Conservation (phyloP, 1,140 invertebrate genomes). For the Zophobas morio region DNA sequence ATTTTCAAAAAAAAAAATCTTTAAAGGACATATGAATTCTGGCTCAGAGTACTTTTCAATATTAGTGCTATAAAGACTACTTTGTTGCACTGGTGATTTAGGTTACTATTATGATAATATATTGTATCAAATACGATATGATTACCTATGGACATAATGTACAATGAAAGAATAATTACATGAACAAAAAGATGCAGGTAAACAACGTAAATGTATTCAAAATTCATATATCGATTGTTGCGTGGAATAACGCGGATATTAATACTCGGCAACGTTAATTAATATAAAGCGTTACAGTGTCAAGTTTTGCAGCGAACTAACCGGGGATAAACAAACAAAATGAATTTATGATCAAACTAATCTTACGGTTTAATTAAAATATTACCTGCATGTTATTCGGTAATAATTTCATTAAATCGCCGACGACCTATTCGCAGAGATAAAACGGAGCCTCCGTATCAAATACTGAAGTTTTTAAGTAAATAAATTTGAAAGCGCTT, state of each 20-base stretch:
- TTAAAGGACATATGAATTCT: too few relatives aligned
- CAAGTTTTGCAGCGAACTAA: constrained; percentile 38
- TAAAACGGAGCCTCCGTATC: constrained; percentile 19
- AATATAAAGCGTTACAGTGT: constrained; percentile 42
- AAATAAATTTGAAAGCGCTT: constrained; percentile 45
- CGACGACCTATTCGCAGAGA: constrained; percentile 7
- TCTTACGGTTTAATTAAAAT: constrained; percentile 45
- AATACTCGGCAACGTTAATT: constrained; percentile 29
- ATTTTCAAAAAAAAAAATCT: too few relatives aligned
- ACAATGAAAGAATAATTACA: background rate
- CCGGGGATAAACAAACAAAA: constrained; percentile 32
- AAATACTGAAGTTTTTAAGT: constrained; percentile 36
- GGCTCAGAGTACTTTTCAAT: too few relatives aligned
- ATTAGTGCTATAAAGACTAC: too few relatives aligned
- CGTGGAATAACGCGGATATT: constrained; percentile 34
- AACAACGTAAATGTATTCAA: background rate
- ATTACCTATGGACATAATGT: background rate
- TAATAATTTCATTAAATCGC: constrained; percentile 25
- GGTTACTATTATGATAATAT: too few relatives aligned
- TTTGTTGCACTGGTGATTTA: too few relatives aligned
- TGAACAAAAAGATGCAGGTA: background rate
- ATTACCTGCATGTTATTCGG: constrained; percentile 37
- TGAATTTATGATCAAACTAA: constrained; percentile 47
- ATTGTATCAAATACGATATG: too few relatives aligned
- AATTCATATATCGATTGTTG: constrained; percentile 25